Evolutionary conservation across 2,797 vertebrate genomes (phyloP), one percentile per base, ranked within the genome.

Genomic region (Chelon auratus): DNA sequence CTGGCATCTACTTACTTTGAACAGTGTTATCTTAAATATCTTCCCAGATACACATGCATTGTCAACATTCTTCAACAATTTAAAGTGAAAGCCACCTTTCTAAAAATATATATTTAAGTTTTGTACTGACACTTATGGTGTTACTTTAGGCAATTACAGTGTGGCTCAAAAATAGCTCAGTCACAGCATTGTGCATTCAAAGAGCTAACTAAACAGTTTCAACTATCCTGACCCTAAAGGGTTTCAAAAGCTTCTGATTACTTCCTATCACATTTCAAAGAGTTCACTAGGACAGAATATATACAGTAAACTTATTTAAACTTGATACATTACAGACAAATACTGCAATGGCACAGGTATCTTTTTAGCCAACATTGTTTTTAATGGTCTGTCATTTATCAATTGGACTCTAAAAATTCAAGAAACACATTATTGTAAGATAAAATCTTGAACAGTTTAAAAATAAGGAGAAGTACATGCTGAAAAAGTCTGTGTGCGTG

Each of bases 401-500:
- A 48, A 22, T 13, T 48, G 13, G n/a, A 15, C 18, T 40, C 45
- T 48, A 20, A 72, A 72, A 68, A 59, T 52, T 3, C 9, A 50
- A 62, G 3, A 71, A 24, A 0, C 13, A 61, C 17, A 62, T 48
- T 68, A 57, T 67, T 71, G 58, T 5, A 45, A 10, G 50, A 82
- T 60, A 45, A 67, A 74, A 87, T 88, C 84, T 75, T 40, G 20
- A 42, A 43, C 10, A 24, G 60, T 74, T 71, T 2, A 54, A 68
- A 77, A 80, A 65, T 45, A 71, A 76, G 30, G 24, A 83, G 75
- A 81, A 82, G 15, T 72, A 39, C 9, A 56, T 56, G 4, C 20
- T 42, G 72, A 90, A 88, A 78, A 58, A 79, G 83, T 91, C 84
- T 81, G 43, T 65, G 59, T 70, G 71, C 51, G 33, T 61, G 78